Evolutionary conservation across 2,888 invertebrate genomes (phyloP).

Genomic region (Tortricodes alternella): DNA sequence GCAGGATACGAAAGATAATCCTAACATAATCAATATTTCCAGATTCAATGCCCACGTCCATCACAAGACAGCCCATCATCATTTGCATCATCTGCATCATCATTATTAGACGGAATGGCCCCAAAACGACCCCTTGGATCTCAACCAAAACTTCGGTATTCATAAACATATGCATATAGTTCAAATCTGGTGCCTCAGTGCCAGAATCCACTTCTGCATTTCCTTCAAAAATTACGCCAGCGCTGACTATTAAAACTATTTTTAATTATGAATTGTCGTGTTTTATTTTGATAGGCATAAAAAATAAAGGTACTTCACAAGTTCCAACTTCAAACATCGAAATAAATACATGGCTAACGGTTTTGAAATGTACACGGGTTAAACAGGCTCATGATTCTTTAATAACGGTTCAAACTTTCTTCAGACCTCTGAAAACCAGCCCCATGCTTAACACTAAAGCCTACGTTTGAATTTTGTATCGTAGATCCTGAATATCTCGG

Average conservation of each 20-base stretch:
- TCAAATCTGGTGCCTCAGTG: neutral
- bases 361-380: neutral
- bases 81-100: slow-evolving; percentile 45
- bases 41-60: slow-evolving; percentile 65
- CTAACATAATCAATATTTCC: slow-evolving; percentile 33
- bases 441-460: slow-evolving; percentile 55
- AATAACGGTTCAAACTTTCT: slow-evolving; percentile 16
- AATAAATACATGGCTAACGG: neutral
- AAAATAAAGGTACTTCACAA: neutral
- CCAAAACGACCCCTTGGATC: slow-evolving; percentile 38
- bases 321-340: neutral
- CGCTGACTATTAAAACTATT: slow-evolving; percentile 52
- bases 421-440: slow-evolving; percentile 32
- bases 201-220: slow-evolving; percentile 26
- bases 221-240: slow-evolving; percentile 44
- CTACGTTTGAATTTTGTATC: slow-evolving; percentile 47
- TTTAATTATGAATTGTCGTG: slow-evolving; percentile 26
- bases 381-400: neutral
- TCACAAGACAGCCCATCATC: slow-evolving; percentile 58
- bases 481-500: slow-evolving; percentile 35
- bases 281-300: neutral
- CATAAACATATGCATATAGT: slow-evolving; percentile 12
- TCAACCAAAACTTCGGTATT: slow-evolving; percentile 41
- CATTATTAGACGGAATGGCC: slow-evolving; percentile 44
- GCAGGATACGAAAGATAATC: too few relatives aligned